Base-by-base conservation (phyloP, 2,113 vertebrate genomes). In the Eretmochelys imbricata region DNA sequence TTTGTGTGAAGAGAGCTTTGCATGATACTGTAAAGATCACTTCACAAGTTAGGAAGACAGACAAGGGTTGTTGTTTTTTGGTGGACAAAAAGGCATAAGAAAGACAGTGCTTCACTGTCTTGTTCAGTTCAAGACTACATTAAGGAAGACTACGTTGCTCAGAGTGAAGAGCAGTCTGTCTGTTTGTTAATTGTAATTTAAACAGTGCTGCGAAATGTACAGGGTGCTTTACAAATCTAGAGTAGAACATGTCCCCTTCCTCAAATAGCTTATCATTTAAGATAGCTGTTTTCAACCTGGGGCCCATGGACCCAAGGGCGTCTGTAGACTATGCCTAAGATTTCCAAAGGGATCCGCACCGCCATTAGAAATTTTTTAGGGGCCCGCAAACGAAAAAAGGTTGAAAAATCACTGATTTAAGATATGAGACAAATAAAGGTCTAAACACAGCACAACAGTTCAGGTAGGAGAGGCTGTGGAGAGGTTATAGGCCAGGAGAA, bases 31-130 rank as follows among this genome's bases (percentile, higher is more conserved):
- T 55, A 54, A 82, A 24, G 57, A 96, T 50, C 83, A 31, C 82
- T 19, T 9, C 46, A 62, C 81, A 91, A 91, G 57, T 92, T 92
- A 84, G 62, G 82, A 88, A 79, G 65, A 91, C 92, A 20, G 2
- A 2, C 92, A 89, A 22, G 65, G 65, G 5, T 62, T 78, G 20
- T 91, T 72, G 80, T 78, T 82, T 91, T 91, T 13, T 95, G 89
- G 50, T 2, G 17, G 88, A 35, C 35, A 46, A 5, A 83, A 20
- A 72, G 16, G 5, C 10, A 27, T 29, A 81, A 90, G 51, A 10
- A 88, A 57, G 46, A 93, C 51, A 53, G 54, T 79, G 24, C 16
- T 91, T 94, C 1, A 0, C 91, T 91, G 10, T 48, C 75, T 76
- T 76, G 54, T 78, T 93, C n/a, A 78, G 2, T 38, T 89, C 10